A percentile compares a stretch with the other conserved stretches of the same genome.
phyloP scores from a whole-genome alignment of 2,888 invertebrate species.

The Graphium colonna region DNA sequence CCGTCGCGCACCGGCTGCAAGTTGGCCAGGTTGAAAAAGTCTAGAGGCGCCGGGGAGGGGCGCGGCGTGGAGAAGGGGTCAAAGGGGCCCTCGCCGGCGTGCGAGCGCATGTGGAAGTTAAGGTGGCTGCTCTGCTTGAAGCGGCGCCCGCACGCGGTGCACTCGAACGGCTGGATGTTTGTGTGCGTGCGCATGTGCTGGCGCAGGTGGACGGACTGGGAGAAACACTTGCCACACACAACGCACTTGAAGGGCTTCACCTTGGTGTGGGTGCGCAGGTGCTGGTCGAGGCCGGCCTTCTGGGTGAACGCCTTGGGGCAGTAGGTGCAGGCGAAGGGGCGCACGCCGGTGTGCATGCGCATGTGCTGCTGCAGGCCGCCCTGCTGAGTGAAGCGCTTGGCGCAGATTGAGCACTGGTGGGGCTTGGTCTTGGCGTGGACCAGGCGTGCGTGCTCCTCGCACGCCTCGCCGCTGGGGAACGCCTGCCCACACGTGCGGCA shows the following conservation, averaged over 20 bases:
- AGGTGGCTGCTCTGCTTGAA: slow-evolving; percentile 74
- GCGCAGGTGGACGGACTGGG: slow-evolving; percentile 69
- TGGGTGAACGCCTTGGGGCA: slow-evolving; percentile 72
- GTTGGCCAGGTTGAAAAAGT: slow-evolving; percentile 57
- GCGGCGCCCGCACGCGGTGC: slow-evolving; percentile 57
- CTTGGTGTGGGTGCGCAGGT: slow-evolving; percentile 71
- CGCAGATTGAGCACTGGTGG: slow-evolving; percentile 63
- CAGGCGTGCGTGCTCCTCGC: slow-evolving; percentile 61
- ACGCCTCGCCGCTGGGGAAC: slow-evolving; percentile 52
- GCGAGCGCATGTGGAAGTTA: slow-evolving; percentile 71
- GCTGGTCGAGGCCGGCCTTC: slow-evolving; percentile 71
- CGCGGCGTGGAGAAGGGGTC: slow-evolving; percentile 43
- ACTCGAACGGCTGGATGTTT: slow-evolving; percentile 72
- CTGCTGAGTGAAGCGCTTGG: slow-evolving; percentile 69
- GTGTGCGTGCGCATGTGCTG: slow-evolving; percentile 77
- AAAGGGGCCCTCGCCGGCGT: slow-evolving; percentile 47
- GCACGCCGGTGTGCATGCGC: slow-evolving; percentile 68
- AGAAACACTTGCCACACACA: slow-evolving; percentile 68
- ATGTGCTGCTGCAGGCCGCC: slow-evolving; percentile 72
- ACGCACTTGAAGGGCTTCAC: slow-evolving; percentile 72
- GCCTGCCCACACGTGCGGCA: slow-evolving; percentile 58
- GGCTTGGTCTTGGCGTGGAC: slow-evolving; percentile 67
- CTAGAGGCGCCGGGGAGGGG: slow-evolving; percentile 43
- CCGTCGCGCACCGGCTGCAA: slow-evolving; percentile 61
- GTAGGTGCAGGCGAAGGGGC: slow-evolving; percentile 64